These are phyloP conservation scores for Sinella curviseta DNA, from an alignment of 1,140 invertebrate genomes.

Conservation along the genomic window DNA sequence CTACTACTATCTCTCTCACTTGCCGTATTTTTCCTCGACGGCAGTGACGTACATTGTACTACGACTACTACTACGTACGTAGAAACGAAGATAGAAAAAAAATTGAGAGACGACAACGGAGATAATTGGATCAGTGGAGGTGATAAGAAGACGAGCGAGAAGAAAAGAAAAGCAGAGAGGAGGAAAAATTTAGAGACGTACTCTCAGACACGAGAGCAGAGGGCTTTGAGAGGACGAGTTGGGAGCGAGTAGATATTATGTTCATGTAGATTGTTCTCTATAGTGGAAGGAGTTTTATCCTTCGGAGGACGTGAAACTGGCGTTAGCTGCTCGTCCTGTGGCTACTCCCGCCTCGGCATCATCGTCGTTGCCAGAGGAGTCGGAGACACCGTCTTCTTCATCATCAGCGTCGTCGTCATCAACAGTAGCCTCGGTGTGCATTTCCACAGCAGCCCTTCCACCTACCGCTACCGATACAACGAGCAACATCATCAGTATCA, in stretches of 20 bases:
- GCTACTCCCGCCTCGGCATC: slow-evolving; percentile 42
- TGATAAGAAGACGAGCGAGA: not conserved
- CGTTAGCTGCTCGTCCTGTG: slow-evolving; percentile 44
- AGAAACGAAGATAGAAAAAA: not conserved
- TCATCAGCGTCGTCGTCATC: slow-evolving; percentile 35
- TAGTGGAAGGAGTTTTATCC: slow-evolving; percentile 19
- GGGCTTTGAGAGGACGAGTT: not conserved
- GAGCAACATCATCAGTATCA: slow-evolving; percentile 26
- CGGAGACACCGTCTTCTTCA: slow-evolving; percentile 23
- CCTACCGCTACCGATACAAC: not conserved
- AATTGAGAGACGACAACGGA: not conserved
- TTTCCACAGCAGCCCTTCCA: not conserved
- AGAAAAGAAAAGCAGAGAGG: slow-evolving; percentile 7
- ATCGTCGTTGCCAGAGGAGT: slow-evolving; percentile 21
- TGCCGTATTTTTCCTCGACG: not conserved
- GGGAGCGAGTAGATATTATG: not conserved
- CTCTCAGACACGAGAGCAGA: not conserved
- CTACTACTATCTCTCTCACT: not conserved
- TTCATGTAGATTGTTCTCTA: not conserved
- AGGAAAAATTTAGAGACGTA: not conserved
- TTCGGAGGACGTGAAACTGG: slow-evolving; percentile 45
- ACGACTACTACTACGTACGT: not conserved
- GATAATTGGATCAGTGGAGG: slow-evolving; percentile 17
- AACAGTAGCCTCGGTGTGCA: not conserved
- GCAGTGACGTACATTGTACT: not conserved